Conservation (phyloP, 2,797 vertebrate genomes). For the Hemibagrus guttatus region DNA sequence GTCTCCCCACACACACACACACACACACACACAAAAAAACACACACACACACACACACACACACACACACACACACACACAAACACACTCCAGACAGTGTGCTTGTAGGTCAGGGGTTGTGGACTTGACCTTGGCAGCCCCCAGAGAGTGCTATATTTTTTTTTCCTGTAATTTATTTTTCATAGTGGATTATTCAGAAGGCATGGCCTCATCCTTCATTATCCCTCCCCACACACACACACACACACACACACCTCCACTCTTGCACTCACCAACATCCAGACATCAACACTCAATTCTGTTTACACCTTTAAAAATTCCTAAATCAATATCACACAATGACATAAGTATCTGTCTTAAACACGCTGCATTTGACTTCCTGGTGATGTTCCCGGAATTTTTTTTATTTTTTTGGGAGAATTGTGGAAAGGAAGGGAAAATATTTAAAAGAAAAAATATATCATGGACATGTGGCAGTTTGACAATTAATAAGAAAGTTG, state of each 20-base stretch:
- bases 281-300: conserved; percentile 62
- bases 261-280: conserved; percentile 44
- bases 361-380: conserved; percentile 56
- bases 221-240: conserved; percentile 9
- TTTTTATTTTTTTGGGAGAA: not conserved
- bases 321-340: conserved; percentile 67
- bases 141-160: conserved; percentile 69
- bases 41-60: not conserved
- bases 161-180: conserved; percentile 68
- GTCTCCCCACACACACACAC: too few species aligned
- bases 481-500: not conserved
- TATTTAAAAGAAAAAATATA: not conserved
- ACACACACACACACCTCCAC: conserved; percentile 65
- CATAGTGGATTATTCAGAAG: conserved; percentile 71
- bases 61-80: conserved; percentile 49
- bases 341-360: conserved; percentile 68
- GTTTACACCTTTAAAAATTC: conserved; percentile 65
- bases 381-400: not conserved
- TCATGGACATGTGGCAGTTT: not conserved
- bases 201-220: conserved; percentile 61
- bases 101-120: conserved; percentile 74
- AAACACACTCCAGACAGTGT: conserved; percentile 71
- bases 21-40: conserved; percentile 25
- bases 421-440: not conserved
- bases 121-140: conserved; percentile 80